Conservation (phyloP, 2,888 invertebrate species). For the Dasypogon diadema region DNA sequence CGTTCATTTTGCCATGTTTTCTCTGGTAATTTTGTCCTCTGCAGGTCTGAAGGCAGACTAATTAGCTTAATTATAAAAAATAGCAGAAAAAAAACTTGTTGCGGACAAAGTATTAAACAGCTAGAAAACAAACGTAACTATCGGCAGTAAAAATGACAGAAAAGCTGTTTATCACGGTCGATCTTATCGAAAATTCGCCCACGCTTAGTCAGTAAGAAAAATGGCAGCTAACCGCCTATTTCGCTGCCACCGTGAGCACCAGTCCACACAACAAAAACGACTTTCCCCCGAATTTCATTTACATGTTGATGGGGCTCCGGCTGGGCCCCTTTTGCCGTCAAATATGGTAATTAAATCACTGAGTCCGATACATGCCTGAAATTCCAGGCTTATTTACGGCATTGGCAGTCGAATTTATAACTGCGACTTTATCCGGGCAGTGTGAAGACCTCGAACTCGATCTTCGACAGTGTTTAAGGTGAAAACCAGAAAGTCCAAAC, state of each 20-base stretch:
- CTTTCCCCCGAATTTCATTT: neutral
- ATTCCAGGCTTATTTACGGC: neutral
- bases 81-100: too few relatives aligned
- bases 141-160: neutral
- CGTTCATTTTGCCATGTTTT: too few relatives aligned
- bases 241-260: neutral
- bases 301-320: neutral
- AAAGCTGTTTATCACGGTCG: neutral
- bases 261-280: neutral
- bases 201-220: neutral
- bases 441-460: neutral
- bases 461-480: too few relatives aligned
- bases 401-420: neutral
- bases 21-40: too few relatives aligned
- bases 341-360: neutral
- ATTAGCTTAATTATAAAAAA: too few relatives aligned
- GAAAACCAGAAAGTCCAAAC: too few relatives aligned
- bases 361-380: neutral
- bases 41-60: too few relatives aligned
- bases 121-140: too few relatives aligned
- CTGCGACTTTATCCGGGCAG: neutral
- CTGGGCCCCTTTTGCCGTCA: neutral
- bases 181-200: conserved; percentile 7
- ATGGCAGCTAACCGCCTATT: neutral
- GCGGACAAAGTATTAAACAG: too few relatives aligned